phyloP scores from a whole-genome alignment of 2,888 invertebrate genomes.

The Pteria penguin region DNA sequence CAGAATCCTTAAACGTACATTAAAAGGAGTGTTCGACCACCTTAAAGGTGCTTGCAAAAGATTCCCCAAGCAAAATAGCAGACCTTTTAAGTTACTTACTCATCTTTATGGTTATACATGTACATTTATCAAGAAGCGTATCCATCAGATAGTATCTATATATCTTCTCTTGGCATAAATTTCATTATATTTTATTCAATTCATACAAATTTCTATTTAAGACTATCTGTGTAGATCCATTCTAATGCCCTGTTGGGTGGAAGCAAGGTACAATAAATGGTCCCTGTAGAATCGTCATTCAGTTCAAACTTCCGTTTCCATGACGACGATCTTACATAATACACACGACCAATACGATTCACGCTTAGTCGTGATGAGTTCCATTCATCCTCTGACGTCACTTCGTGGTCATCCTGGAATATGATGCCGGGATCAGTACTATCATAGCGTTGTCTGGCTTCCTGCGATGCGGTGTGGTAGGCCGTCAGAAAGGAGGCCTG shows the following conservation, averaged over 20 bases:
- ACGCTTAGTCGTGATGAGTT: neutral
- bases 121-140: too few relatives aligned
- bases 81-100: too few relatives aligned
- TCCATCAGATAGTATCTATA: too few relatives aligned
- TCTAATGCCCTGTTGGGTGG: neutral
- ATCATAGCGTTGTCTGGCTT: neutral
- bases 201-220: too few relatives aligned
- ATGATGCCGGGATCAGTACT: neutral
- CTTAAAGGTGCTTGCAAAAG: too few relatives aligned
- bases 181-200: too few relatives aligned
- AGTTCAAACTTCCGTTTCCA: neutral
- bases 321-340: neutral
- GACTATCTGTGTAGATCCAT: neutral
- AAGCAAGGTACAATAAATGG: neutral
- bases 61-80: too few relatives aligned
- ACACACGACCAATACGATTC: neutral
- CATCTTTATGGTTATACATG: too few relatives aligned
- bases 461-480: neutral
- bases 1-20: too few relatives aligned
- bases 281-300: neutral
- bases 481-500: neutral
- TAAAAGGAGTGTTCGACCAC: too few relatives aligned
- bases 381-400: neutral
- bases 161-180: too few relatives aligned
- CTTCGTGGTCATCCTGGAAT: neutral